Evolutionary conservation across 2,113 vertebrate species (phyloP), one percentile per base, ranked within the genome.

Genomic region (Sylvilagus bachmani): DNA sequence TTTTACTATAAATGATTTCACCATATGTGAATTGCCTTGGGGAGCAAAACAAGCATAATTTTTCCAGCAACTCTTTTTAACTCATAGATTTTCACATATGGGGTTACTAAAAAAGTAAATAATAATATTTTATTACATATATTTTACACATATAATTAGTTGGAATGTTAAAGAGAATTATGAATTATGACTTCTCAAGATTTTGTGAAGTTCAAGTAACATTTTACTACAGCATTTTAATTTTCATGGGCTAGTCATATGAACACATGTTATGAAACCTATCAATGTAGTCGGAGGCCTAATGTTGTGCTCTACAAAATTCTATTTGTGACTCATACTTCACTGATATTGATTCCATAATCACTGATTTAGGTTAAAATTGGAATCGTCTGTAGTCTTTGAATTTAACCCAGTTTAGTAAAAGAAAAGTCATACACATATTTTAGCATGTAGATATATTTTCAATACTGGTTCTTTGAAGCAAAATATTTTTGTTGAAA

Each of bases 41-140:
- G 17, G 6, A 13, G 8, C 71, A 16, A 58, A 92, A n/a, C 67
- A 73, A 51, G 17, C 5, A 69, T 55, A 36, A 78, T 80, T 81
- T 80, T 27, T 21, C 33, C 66, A 27, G 17, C 5, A 36, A 67
- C n/a, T 80, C 21, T 49, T 64, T 69, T 93, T 44, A 29, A 84
- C 5, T 6, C 69, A 82, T 82, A 82, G 3, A 69, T n/a, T 83
- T 84, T 86, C 36, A 73, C 16, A 67, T 70, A 61, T 86, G 86
- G 83, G 33, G 67, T 89, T 81, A 25, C 16, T 74, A 49, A 70
- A 66, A 71, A 12, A 66, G 22, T 86, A 75, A 78, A 10, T 94
- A 74, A 77, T 81, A 3, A 84, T 55, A 55, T 89, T 91, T 94
- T 86, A 86, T 78, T 77, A 84, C 36, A 61, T 55, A 74, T 67